These are phyloP conservation scores for Atopsyche davidsoni DNA, from an alignment of 1,140 invertebrate species.

Conservation along the genomic window DNA sequence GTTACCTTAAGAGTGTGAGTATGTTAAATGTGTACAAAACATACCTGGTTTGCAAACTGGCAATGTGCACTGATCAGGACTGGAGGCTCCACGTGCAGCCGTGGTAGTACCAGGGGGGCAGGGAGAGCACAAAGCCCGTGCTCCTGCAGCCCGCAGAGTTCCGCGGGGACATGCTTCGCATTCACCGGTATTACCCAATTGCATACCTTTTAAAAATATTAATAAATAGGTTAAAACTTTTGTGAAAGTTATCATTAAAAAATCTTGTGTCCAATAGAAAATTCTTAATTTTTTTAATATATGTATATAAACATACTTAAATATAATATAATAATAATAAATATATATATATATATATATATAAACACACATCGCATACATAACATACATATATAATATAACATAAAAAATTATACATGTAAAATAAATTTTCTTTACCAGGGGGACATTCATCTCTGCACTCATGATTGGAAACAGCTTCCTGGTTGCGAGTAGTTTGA, in stretches of 20 bases:
- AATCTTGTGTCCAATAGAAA: neutral
- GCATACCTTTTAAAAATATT: constrained; percentile 52
- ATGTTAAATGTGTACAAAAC: constrained; percentile 10
- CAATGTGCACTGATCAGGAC: constrained; percentile 85
- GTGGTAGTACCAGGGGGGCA: constrained; percentile 90
- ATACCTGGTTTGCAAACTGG: constrained; percentile 75
- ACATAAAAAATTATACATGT: constrained; percentile 32
- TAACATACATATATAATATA: neutral
- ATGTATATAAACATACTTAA: too few species aligned
- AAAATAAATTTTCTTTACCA: constrained; percentile 42
- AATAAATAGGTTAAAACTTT: too few species aligned
- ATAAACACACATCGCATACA: too few species aligned
- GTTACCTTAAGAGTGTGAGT: neutral
- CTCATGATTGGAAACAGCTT: constrained; percentile 82
- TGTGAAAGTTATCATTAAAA: neutral
- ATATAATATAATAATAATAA: neutral
- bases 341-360: too few species aligned
- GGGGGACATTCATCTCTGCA: constrained; percentile 88
- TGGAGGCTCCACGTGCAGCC: constrained; percentile 70
- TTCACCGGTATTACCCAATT: constrained; percentile 79
- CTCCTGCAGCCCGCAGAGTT: constrained; percentile 81
- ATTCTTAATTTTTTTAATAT: neutral
- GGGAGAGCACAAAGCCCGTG: constrained; percentile 78
- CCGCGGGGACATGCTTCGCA: constrained; percentile 91
- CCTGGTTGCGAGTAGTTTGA: constrained; percentile 86